Base-by-base conservation (phyloP, 2,888 invertebrate genomes). In the Byasa hedistus region DNA sequence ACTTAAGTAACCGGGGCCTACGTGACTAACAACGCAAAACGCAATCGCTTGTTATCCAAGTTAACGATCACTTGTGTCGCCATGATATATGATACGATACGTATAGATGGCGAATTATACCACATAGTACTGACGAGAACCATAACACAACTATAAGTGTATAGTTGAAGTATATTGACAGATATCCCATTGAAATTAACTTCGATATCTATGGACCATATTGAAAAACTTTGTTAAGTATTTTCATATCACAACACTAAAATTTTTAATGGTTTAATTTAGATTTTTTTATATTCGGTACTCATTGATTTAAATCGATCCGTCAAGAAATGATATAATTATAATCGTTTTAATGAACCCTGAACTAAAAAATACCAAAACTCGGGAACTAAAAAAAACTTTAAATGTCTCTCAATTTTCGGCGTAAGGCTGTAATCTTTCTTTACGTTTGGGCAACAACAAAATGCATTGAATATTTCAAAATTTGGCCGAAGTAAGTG, bases 1-100 rank as follows among this genome's bases (percentile, higher is more conserved):
- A 52, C 27, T 39, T 44, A 24, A 54, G 58, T 19, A 57, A 36
- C 48, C n/a, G 10, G 22, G 44, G 54, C 55, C 54, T 59, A 59
- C 64, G 59, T 59, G 64, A 54, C 55, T 55, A 54, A 64, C 54
- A 59, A 59, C 55, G 59, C 39, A 48, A 44, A 27, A 44, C 21
- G 39, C 39, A 58, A 64, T 59, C 58, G 23, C 58, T 59, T 52
- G 54, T 59, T 58, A 64, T 55, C 44, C 44, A 59, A 54, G 59
- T 64, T 65, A 65, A 56, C 48, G 55, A 44, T 58, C 39, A 17
- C 32, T 57, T 19, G 36, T 32, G 23, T 52, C 10, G 51, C 55
- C 5, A 21, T n/a, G 21, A 12, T 56, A 23, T 15, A 62, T 44
- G 57, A 57, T 48, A 39, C 21, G 44, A 36, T 61, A 39, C 17